Evolutionary conservation across 2,797 vertebrate species (phyloP).

Genomic region (Intellagama lesueurii): DNA sequence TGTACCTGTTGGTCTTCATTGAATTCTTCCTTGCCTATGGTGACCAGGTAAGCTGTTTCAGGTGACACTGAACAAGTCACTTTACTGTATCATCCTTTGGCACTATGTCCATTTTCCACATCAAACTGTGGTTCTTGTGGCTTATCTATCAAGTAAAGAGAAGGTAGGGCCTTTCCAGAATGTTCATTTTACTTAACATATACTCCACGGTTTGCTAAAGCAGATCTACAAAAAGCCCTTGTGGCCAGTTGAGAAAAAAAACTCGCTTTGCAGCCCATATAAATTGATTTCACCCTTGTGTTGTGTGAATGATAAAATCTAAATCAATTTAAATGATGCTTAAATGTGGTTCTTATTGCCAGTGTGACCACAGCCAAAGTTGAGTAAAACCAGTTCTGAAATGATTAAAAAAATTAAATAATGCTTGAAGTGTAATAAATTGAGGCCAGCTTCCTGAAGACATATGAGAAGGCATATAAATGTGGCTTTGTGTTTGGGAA

Average conservation of each 20-base stretch:
- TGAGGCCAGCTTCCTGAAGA: not conserved
- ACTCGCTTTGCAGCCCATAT: too few species aligned
- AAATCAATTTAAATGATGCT: too few species aligned
- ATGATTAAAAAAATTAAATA: not conserved
- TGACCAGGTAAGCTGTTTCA: too few species aligned
- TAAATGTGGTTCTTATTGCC: too few species aligned
- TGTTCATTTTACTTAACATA: not conserved
- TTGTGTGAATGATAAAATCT: too few species aligned
- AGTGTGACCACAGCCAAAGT: not conserved
- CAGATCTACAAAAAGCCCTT: not conserved
- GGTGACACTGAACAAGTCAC: not conserved
- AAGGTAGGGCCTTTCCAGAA: not conserved
- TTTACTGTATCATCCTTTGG: not conserved
- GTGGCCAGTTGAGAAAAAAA: too few species aligned
- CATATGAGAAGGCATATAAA: constrained; percentile 10
- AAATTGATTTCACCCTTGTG: too few species aligned
- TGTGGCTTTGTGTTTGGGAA: not conserved
- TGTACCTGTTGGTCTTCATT: not conserved
- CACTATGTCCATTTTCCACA: not conserved
- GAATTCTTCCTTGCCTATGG: not conserved
- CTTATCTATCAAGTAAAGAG: not conserved
- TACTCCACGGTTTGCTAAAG: not conserved
- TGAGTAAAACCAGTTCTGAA: not conserved
- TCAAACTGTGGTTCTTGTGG: not conserved
- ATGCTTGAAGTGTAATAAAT: not conserved